Evolutionary conservation across 2,113 vertebrate species (phyloP).

Genomic region (Sturnira hondurensis): DNA sequence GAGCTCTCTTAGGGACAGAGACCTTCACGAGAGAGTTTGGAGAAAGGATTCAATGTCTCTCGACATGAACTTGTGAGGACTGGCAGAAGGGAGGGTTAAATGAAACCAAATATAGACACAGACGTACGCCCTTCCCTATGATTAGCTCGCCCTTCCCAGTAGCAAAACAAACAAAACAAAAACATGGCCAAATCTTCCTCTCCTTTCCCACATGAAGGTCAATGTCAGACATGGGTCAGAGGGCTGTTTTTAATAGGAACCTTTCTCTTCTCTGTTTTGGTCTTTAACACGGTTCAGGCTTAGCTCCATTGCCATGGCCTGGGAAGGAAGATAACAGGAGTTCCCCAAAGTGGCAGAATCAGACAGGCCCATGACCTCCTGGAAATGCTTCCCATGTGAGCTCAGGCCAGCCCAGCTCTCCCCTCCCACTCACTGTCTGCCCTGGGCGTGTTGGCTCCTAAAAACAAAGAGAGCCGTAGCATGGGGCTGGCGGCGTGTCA

Average conservation of each 20-base stretch:
- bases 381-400: not conserved
- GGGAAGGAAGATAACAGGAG: not conserved
- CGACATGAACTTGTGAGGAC: not conserved
- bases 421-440: not conserved
- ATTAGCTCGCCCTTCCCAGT: not conserved
- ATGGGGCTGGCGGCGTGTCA: accelerated
- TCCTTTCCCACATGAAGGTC: not conserved
- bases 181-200: not conserved
- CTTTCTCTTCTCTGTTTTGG: not conserved
- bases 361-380: not conserved
- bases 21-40: not conserved
- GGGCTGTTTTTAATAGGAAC: not conserved
- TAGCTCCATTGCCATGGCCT: not conserved
- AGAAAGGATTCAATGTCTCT: not conserved
- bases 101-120: not conserved
- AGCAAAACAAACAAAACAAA: not conserved
- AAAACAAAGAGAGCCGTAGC: not conserved
- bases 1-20: not conserved
- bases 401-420: not conserved
- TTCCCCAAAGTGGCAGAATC: not conserved
- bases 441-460: not conserved
- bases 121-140: not conserved
- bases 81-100: not conserved
- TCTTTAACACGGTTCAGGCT: not conserved
- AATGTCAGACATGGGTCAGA: not conserved